These are phyloP conservation scores for Drosophila atroscutellata DNA, from an alignment of 2,888 invertebrate species.

Conservation along the genomic window DNA sequence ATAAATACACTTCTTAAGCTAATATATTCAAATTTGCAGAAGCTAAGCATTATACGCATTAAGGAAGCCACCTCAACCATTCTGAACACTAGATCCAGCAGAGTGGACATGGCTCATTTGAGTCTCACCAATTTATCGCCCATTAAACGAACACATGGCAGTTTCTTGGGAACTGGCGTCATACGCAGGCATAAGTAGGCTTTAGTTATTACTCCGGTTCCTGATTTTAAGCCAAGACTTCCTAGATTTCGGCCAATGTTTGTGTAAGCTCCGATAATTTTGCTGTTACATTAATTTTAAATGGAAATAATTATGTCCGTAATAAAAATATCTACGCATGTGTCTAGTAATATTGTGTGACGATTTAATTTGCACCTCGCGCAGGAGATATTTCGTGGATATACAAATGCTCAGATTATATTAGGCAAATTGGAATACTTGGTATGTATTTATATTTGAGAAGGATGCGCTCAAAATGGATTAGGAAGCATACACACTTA, in stretches of 20 bases:
- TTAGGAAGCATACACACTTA: background rate
- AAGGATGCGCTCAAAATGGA: background rate
- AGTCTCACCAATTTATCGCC: constrained; percentile 67
- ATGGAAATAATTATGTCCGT: constrained; percentile 54
- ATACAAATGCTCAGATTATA: constrained; percentile 11
- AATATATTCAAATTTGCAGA: constrained; percentile 55
- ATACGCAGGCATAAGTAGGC: constrained; percentile 44
- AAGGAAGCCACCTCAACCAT: constrained; percentile 87
- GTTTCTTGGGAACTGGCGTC: constrained; percentile 54
- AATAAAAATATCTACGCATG: constrained; percentile 24
- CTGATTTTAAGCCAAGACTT: constrained; percentile 39
- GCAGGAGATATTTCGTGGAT: constrained; percentile 84
- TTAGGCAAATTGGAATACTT: constrained; percentile 37
- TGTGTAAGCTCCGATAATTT: constrained; percentile 30
- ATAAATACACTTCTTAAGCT: constrained; percentile 61
- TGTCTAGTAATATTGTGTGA: constrained; percentile 32
- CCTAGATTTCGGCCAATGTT: constrained; percentile 18
- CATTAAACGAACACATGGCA: constrained; percentile 48
- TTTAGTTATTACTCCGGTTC: constrained; percentile 11
- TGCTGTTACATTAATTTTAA: constrained; percentile 45
- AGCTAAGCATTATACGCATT: constrained; percentile 85
- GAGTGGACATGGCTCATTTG: constrained; percentile 85
- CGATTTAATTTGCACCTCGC: constrained; percentile 89
- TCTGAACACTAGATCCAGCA: constrained; percentile 86
- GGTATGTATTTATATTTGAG: background rate